A percentile compares a stretch with the other conserved stretches of the same genome.
Conservation (phyloP, 2,888 invertebrate species). For the Volucella inanis region DNA sequence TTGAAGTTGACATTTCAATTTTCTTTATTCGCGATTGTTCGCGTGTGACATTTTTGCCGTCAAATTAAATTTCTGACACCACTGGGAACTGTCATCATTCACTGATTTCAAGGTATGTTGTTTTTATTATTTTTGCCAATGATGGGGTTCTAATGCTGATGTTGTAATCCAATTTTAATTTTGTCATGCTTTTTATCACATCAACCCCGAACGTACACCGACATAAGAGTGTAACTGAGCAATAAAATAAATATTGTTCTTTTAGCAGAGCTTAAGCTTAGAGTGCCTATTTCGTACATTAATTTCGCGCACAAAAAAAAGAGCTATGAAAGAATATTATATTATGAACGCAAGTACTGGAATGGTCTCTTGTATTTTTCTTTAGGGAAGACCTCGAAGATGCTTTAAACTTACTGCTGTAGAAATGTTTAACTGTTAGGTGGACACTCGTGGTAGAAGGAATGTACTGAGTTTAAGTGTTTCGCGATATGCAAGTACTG, state of each 20-base stretch:
- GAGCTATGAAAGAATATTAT: constrained; percentile 3
- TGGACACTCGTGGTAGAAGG: too few species aligned
- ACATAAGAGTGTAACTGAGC: constrained; percentile 30
- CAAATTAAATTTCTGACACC: too few species aligned
- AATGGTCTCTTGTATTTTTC: background rate
- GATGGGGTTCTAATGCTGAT: background rate
- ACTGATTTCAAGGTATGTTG: too few species aligned
- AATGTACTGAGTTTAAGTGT: too few species aligned
- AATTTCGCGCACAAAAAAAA: constrained; percentile 15
- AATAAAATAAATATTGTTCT: constrained; percentile 42
- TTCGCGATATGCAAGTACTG: too few species aligned
- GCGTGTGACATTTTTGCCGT: too few species aligned
- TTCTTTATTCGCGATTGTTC: too few species aligned
- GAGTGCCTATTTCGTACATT: constrained; percentile 53
- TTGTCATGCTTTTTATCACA: constrained; percentile 17
- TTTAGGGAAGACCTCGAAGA: too few species aligned
- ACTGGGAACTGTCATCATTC: too few species aligned
- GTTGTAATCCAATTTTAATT: constrained; percentile 29
- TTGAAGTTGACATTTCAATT: too few species aligned
- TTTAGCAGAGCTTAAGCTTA: constrained; percentile 1
- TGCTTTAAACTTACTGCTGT: too few species aligned
- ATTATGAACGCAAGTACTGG: constrained; percentile 11
- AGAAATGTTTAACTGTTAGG: too few species aligned
- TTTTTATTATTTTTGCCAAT: background rate
- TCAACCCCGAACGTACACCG: background rate